Evolutionary conservation across 1,140 invertebrate genomes (phyloP), one percentile per base, ranked within the genome.

Genomic region (Drosophila ironensis): DNA sequence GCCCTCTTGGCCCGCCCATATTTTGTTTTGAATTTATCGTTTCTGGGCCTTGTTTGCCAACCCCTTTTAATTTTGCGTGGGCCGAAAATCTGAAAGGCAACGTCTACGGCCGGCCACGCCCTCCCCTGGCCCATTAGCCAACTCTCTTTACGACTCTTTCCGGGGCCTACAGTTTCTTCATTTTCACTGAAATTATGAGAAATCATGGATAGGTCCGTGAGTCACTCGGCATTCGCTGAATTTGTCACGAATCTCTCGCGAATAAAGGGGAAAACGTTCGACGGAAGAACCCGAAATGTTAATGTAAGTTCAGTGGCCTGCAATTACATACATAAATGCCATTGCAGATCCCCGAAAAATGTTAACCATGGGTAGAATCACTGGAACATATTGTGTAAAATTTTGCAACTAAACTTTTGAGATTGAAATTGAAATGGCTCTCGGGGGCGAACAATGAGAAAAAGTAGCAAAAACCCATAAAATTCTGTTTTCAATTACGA

Each of bases 31-130:
- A 38, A 46, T 42, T 46, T 30, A 27, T 48, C 16, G 42, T 16
- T 56, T 41, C 14, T 27, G 30, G 2, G 20, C n/a, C n/a, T n/a
- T n/a, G 5, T 22, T 22, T 22, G 2, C 20, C 14, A 1, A 4
- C 1, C 3, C 28, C 33, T 37, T 2, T 8, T 8, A 24, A 17
- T 59, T 17, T 17, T 28, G 68, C 57, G 69, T 72, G 56, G 68
- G 68, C 24, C 25, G 40, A n/a, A n/a, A 68, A 68, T 54, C 63
- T 72, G 8, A 71, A 52, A 24, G 71, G n/a, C n/a, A n/a, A n/a
- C n/a, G n/a, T n/a, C n/a, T n/a, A 45, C 30, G 40, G 25, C 11
- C 9, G 7, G 12, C 25, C 69, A 71, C 50, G 56, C 68, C 67
- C 37, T 72, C 48, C 37, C 19, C 27, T 19, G 38, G 20, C 54